These are phyloP conservation scores for Corvus moneduloides DNA, from an alignment of 2,113 vertebrate species.

Conservation along the genomic window DNA sequence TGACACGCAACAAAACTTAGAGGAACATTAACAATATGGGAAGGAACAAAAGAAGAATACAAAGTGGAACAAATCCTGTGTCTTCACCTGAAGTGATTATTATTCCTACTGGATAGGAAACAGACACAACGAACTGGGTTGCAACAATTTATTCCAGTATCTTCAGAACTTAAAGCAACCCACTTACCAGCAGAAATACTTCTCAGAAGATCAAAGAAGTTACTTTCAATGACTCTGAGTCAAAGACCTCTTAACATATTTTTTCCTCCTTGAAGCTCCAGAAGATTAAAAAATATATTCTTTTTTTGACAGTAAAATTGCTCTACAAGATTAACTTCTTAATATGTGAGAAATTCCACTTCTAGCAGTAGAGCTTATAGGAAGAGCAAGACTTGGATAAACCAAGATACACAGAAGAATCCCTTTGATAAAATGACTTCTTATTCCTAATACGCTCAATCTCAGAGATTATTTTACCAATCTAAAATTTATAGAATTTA, in stretches of 20 bases:
- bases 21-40: neutral
- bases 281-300: neutral
- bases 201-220: neutral
- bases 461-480: neutral
- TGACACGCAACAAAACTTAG: neutral
- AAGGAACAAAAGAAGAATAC: neutral
- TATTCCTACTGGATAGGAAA: neutral
- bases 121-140: neutral
- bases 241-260: constrained; percentile 8
- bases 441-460: neutral
- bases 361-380: neutral
- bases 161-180: neutral
- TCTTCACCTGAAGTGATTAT: neutral
- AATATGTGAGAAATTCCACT: neutral
- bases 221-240: neutral
- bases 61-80: neutral
- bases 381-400: neutral
- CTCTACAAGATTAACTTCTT: constrained; percentile 7
- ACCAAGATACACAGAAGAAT: neutral
- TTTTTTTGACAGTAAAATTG: neutral
- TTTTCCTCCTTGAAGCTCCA: neutral
- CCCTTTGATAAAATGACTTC: neutral
- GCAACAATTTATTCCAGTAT: neutral
- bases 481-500: neutral
- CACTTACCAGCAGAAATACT: neutral